Conservation (phyloP, 2,888 invertebrate species). For the Patella caerulea region DNA sequence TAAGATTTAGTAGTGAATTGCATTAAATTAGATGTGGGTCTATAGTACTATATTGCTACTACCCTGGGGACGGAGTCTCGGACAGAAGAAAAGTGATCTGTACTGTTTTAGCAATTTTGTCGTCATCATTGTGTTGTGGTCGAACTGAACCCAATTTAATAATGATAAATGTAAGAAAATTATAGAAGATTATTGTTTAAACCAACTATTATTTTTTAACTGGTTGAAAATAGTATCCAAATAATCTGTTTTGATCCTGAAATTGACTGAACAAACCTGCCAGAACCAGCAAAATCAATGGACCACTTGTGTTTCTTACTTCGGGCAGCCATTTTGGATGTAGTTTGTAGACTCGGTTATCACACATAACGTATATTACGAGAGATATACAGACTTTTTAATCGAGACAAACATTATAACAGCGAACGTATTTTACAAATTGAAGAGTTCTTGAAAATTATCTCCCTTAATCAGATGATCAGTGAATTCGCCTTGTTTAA, state of each 20-base stretch:
- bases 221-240: not conserved
- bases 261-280: slow-evolving; percentile 36
- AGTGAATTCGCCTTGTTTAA: no score
- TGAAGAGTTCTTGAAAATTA: not conserved
- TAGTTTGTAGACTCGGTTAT: not conserved
- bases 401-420: no score
- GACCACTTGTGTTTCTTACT: slow-evolving; percentile 55
- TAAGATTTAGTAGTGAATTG: no score
- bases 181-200: not conserved
- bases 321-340: slow-evolving; percentile 30
- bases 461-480: no score
- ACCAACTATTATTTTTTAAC: not conserved
- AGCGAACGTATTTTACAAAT: not conserved
- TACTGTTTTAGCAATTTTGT: no score
- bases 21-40: no score
- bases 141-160: no score
- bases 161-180: not conserved
- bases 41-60: no score
- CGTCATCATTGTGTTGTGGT: no score
- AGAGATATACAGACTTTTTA: no score
- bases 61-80: no score
- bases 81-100: no score
- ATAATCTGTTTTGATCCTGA: not conserved
- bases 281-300: slow-evolving; percentile 57
- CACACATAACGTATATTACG: not conserved